Evolutionary conservation across 2,797 vertebrate species (phyloP).

Genomic region (Protosalanx chinensis): DNA sequence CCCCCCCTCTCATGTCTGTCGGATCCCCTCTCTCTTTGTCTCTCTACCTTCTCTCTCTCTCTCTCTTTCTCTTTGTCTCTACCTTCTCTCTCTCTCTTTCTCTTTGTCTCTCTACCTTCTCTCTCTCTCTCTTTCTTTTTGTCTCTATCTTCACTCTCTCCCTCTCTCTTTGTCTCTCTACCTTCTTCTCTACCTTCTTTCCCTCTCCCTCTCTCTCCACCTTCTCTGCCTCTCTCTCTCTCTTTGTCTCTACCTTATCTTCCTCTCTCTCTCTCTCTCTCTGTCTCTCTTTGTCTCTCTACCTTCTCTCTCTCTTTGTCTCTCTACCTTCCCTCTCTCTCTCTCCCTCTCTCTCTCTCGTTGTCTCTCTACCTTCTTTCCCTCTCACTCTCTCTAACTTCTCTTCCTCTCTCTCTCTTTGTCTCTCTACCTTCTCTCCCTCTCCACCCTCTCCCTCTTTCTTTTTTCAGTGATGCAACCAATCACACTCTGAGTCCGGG

Average conservation of each 20-base stretch:
- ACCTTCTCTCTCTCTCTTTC: conserved; percentile 8
- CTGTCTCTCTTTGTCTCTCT: conserved; percentile 20
- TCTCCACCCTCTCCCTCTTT: conserved; percentile 11
- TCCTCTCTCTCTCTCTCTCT: conserved; percentile 8
- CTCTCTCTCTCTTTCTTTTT: not conserved
- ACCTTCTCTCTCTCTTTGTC: conserved; percentile 5
- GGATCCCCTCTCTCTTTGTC: not conserved
- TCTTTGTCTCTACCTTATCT: conserved; percentile 12
- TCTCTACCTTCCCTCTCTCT: not conserved
- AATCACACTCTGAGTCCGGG: conserved; percentile 86
- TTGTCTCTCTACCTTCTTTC: conserved; percentile 13
- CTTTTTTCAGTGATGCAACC: conserved; percentile 76
- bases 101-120: conserved; percentile 8
- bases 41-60: not conserved
- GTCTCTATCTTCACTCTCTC: no score
- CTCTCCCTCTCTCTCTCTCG: conserved; percentile 9
- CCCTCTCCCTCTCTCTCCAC: no score
- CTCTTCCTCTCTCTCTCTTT: conserved; percentile 10
- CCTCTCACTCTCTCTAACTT: conserved; percentile 23
- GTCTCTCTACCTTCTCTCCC: not conserved
- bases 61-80: no score
- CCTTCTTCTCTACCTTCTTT: not conserved
- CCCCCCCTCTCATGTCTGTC: conserved; percentile 4
- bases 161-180: conserved; percentile 22
- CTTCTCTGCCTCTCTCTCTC: not conserved